Percentiles rank a stretch among this genome's conserved stretches.
Evolutionary conservation across 2,797 vertebrate genomes (phyloP).

Genomic region (Microtus agrestis): DNA sequence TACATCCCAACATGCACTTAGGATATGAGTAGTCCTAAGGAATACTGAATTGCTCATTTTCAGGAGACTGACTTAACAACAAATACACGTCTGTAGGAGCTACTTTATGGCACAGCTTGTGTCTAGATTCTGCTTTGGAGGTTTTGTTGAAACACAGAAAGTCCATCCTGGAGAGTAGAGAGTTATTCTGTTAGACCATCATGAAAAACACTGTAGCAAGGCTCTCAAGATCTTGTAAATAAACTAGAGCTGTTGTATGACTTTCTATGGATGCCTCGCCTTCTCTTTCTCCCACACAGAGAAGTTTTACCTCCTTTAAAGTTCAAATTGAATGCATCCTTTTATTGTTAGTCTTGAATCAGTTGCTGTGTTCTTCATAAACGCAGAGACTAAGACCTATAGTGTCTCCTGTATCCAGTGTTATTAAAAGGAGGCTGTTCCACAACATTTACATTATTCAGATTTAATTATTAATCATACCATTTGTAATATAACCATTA

Average conservation of each 20-base stretch:
- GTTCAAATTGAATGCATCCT: neutral
- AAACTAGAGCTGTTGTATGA: neutral
- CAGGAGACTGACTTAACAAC: neutral
- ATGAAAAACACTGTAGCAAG: accelerated
- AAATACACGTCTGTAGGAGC: neutral
- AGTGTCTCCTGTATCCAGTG: neutral
- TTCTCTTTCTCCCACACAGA: neutral
- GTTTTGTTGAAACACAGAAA: neutral
- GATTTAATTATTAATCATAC: neutral
- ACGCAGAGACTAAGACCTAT: neutral
- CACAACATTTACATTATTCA: neutral
- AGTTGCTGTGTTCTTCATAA: neutral
- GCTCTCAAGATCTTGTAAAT: neutral
- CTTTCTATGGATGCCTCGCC: neutral
- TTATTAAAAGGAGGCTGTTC: neutral
- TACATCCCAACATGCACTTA: neutral
- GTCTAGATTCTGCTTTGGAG: neutral
- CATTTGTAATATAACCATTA: neutral
- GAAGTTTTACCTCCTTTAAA: neutral
- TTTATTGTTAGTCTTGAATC: neutral
- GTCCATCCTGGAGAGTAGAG: neutral
- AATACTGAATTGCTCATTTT: constrained; percentile 11
- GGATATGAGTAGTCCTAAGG: neutral
- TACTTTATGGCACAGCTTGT: neutral
- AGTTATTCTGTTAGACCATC: neutral